Evolutionary conservation across 64 coral and sea anemone species (phyloP).

Genomic region (Montipora sp.): DNA sequence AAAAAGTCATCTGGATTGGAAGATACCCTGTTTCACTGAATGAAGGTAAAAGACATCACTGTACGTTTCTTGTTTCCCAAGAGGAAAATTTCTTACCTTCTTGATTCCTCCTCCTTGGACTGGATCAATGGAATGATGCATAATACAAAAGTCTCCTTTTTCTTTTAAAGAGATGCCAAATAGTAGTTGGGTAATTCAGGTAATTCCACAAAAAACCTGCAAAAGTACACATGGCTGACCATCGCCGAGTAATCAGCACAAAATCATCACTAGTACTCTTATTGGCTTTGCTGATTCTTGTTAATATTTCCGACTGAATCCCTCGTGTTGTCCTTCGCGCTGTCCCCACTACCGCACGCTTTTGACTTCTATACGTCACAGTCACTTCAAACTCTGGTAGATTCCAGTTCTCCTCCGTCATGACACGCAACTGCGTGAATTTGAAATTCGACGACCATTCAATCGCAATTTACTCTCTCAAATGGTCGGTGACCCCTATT

Average conservation of each 20-base stretch:
- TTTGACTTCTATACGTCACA: not conserved
- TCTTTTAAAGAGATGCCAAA: not conserved
- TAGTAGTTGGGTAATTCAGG: not conserved
- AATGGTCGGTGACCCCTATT: too few relatives aligned
- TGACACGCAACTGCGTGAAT: not conserved
- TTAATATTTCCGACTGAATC: not conserved
- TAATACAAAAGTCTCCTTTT: not conserved
- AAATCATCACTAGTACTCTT: not conserved
- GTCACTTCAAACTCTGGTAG: not conserved
- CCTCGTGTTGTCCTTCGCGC: not conserved
- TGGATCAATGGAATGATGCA: not conserved
- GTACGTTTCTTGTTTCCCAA: not conserved
- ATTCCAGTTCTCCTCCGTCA: not conserved
- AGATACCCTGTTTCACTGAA: slow-evolving; percentile 2
- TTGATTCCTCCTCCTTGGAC: too few relatives aligned
- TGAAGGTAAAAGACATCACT: not conserved
- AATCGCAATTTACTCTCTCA: too few relatives aligned
- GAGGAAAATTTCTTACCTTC: too few relatives aligned
- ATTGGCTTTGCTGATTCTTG: slow-evolving; percentile 11
- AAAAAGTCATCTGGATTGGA: not conserved
- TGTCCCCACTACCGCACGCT: not conserved
- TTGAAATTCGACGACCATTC: too few relatives aligned
- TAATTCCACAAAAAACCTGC: not conserved
- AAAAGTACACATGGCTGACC: not conserved
- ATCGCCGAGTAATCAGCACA: not conserved